Evolutionary conservation across 1,140 invertebrate species (phyloP).

Genomic region (Trissolcus basalis): DNA sequence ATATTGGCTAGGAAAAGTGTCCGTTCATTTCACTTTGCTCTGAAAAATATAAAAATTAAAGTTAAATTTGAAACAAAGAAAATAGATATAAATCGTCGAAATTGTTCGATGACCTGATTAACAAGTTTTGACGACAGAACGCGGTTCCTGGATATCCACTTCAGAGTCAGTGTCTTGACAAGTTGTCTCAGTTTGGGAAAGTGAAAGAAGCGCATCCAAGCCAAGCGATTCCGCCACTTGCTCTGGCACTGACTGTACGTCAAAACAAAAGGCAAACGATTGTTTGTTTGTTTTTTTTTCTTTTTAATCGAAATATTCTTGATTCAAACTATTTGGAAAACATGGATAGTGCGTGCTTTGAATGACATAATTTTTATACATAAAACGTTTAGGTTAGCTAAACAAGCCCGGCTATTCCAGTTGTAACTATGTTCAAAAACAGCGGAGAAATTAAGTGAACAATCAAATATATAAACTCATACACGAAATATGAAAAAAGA

Average conservation of each 20-base stretch:
- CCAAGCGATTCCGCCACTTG: conserved; percentile 66
- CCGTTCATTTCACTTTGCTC: conserved; percentile 27
- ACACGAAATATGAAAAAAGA: too few relatives aligned
- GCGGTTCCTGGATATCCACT: conserved; percentile 68
- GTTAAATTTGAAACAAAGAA: too few relatives aligned
- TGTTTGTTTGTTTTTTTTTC: conserved; percentile 17
- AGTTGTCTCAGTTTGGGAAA: conserved; percentile 69
- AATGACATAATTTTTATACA: conserved; percentile 1
- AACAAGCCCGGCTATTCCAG: too few relatives aligned
- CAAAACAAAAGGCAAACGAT: conserved; percentile 61
- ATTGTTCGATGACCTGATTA: conserved; percentile 40
- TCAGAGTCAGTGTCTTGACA: conserved; percentile 70
- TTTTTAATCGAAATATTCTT: background rate
- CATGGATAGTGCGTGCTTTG: conserved; percentile 12
- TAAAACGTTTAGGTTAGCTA: too few relatives aligned
- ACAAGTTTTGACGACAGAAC: conserved; percentile 67
- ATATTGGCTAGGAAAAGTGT: background rate
- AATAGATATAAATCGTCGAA: background rate
- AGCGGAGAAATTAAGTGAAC: too few relatives aligned
- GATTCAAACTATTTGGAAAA: conserved; percentile 4
- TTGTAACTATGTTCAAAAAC: too few relatives aligned
- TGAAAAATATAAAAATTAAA: conserved; percentile 3
- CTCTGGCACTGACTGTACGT: conserved; percentile 64
- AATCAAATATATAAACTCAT: too few relatives aligned
- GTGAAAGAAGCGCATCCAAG: conserved; percentile 73